Evolutionary conservation across 2,113 vertebrate genomes (phyloP), one percentile per base, ranked within the genome.

Genomic region (Ceyx melanurus): DNA sequence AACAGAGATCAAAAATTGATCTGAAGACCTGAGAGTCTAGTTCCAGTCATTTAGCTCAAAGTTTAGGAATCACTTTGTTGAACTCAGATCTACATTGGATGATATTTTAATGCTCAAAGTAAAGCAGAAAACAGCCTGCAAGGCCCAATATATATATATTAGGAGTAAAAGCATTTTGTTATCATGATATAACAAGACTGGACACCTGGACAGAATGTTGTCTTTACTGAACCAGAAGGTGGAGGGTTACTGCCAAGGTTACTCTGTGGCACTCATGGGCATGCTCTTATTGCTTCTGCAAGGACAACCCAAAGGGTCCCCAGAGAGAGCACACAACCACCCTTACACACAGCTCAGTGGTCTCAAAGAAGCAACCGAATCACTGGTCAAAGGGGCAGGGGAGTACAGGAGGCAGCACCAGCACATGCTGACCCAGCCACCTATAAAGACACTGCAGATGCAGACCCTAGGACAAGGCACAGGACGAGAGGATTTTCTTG

Each of bases 371-470:
- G 48, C 23, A 72, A 23, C 18, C 31, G 43, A 29, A 4, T 29
- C 20, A 4, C 26, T 6, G 13, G 9, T 35, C 6, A 2, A 9
- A 8, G 1, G 17, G 25, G n/a, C 58, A 61, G 26, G n/a, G 23
- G 19, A 67, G 16, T 22, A 33, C 19, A 7, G 7, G 1, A 10
- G 29, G 46, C 48, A 46, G 23, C 10, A 43, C 17, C 31, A 7
- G 10, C 0, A 2, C 29, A n/a, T 33, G n/a, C 16, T 40, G 53
- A 21, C 33, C n/a, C 0, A 0, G 6, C 5, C 25, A 14, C 33
- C 50, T 45, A 28, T 50, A 71, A 21, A 35, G 31, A 15, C 57
- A 37, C 3, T 10, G 16, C 31, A 33, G 57, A 31, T 35, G 18
- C 40, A 45, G 26, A 73, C 3, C 19, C 14, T 53, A 21, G 37